A percentile compares a stretch with the other conserved stretches of the same genome.
Evolutionary conservation across 2,888 invertebrate species (phyloP).

Genomic region (Apoderus coryli): DNA sequence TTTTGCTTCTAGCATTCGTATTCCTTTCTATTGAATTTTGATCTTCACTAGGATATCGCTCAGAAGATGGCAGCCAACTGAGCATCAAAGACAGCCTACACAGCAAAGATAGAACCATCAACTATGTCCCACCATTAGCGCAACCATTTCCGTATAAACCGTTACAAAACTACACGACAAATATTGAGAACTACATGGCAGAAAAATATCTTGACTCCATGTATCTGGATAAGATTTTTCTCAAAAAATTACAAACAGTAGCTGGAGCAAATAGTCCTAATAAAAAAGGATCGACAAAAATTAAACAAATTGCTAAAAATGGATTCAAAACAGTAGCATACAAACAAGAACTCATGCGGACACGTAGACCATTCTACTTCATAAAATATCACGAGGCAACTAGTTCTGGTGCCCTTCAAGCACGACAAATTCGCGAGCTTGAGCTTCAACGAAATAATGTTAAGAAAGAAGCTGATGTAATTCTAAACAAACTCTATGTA

Average conservation of each 20-base stretch:
- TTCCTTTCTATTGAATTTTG: no score
- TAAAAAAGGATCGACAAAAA: slow-evolving; percentile 23
- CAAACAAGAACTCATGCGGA: slow-evolving; percentile 32
- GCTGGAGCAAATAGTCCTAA: slow-evolving; percentile 30
- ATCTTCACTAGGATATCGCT: no score
- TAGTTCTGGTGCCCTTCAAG: slow-evolving; percentile 24
- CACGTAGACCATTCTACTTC: slow-evolving; percentile 33
- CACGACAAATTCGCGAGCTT: slow-evolving; percentile 25
- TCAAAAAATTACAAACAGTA: slow-evolving; percentile 26
- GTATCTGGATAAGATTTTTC: slow-evolving; percentile 32
- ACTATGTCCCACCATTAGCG: slow-evolving; percentile 22
- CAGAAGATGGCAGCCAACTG: no score
- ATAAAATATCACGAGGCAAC: slow-evolving; percentile 29
- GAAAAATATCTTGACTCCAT: slow-evolving; percentile 32
- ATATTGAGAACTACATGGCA: slow-evolving; percentile 32
- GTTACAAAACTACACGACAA: slow-evolving; percentile 29
- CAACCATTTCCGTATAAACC: slow-evolving; percentile 26
- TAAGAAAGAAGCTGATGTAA: slow-evolving; percentile 28
- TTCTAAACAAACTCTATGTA: slow-evolving; percentile 26
- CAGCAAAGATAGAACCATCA: slow-evolving; percentile 22
- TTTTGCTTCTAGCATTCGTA: no score
- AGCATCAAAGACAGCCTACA: slow-evolving; percentile 25
- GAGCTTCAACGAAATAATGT: slow-evolving; percentile 25
- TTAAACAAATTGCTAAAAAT: slow-evolving; percentile 24
- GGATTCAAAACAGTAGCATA: slow-evolving; percentile 27